phyloP scores from a whole-genome alignment of 2,888 invertebrate genomes.

The Flabesymbios commensalis region DNA sequence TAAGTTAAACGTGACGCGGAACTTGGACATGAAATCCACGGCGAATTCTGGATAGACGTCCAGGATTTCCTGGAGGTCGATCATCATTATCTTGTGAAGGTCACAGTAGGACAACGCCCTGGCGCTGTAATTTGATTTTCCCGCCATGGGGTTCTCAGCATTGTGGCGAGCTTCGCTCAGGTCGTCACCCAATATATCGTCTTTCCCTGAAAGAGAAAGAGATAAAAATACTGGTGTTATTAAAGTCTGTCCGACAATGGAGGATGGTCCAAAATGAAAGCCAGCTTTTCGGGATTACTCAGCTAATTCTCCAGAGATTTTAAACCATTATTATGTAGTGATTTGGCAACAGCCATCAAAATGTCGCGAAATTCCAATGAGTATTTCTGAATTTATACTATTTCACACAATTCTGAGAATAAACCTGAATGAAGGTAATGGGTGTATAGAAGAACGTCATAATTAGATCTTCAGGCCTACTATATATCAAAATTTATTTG shows the following conservation, averaged over 20 bases:
- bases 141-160: slow-evolving; percentile 34
- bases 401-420: no score
- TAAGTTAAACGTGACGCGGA: slow-evolving; percentile 58
- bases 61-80: slow-evolving; percentile 55
- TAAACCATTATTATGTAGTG: no score
- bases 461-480: no score
- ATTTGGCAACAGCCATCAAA: no score
- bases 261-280: no score
- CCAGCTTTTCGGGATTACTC: not conserved
- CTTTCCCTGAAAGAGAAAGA: slow-evolving; percentile 50
- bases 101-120: slow-evolving; percentile 59
- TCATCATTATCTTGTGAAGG: slow-evolving; percentile 58
- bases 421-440: no score
- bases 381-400: no score
- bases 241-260: no score
- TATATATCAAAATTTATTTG: no score
- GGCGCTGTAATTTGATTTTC: slow-evolving; percentile 58
- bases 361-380: no score
- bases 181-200: slow-evolving; percentile 60
- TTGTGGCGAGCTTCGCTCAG: slow-evolving; percentile 32
- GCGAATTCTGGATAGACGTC: slow-evolving; percentile 60
- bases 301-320: no score
- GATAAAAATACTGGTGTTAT: not conserved
- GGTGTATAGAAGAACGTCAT: no score
- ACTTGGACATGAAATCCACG: slow-evolving; percentile 51